Conservation (phyloP, 2,888 invertebrate species). For the Pyralis farinalis region DNA sequence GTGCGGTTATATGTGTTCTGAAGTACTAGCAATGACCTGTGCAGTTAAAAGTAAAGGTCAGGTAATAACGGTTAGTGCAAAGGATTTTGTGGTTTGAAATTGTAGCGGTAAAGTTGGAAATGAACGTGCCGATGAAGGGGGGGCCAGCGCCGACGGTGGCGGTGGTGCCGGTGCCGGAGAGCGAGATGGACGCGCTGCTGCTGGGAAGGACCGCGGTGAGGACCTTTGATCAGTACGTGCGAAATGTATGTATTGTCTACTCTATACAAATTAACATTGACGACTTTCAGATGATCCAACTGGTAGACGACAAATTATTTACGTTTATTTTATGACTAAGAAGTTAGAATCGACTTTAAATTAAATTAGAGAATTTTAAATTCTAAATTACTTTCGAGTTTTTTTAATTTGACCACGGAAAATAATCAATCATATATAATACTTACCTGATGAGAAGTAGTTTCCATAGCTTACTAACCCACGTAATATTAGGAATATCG, state of each 20-base stretch:
- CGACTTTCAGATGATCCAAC: neutral
- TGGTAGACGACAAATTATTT: neutral
- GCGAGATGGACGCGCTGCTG: slow-evolving; percentile 90
- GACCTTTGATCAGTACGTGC: slow-evolving; percentile 79
- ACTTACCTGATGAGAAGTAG: too few relatives aligned
- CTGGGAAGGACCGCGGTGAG: slow-evolving; percentile 90
- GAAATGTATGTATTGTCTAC: slow-evolving; percentile 70
- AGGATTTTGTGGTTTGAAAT: slow-evolving; percentile 12
- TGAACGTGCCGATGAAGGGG: slow-evolving; percentile 60
- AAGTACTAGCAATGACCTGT: neutral
- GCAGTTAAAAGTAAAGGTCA: neutral
- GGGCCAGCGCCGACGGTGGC: slow-evolving; percentile 80
- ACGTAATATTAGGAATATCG: too few relatives aligned
- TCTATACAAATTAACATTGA: slow-evolving; percentile 6
- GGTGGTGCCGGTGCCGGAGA: slow-evolving; percentile 84
- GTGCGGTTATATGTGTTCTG: too few relatives aligned
- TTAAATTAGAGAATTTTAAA: too few relatives aligned
- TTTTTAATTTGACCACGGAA: too few relatives aligned
- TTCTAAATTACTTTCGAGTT: too few relatives aligned
- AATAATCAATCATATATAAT: too few relatives aligned
- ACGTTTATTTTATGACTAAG: too few relatives aligned
- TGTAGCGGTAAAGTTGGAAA: slow-evolving; percentile 26
- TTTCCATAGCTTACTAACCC: too few relatives aligned
- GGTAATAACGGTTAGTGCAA: neutral
- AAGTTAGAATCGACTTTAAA: too few relatives aligned